Evolutionary conservation across 1,140 invertebrate genomes (phyloP).

Genomic region (Hycleus phaleratus): DNA sequence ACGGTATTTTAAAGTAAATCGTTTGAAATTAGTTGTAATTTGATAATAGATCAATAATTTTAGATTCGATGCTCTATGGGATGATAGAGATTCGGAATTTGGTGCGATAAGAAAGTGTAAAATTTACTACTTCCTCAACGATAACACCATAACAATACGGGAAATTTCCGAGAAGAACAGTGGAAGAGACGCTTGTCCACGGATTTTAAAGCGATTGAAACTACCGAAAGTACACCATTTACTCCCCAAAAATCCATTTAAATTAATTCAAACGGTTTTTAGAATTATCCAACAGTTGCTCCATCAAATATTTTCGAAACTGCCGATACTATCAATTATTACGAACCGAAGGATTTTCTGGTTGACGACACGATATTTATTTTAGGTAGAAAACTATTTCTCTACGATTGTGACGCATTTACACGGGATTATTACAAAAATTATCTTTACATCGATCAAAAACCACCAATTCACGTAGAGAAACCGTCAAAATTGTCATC

Average conservation of each 20-base stretch:
- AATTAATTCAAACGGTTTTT: constrained; percentile 27
- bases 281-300: constrained; percentile 19
- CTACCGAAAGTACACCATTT: constrained; percentile 46
- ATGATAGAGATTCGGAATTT: constrained; percentile 57
- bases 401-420: constrained; percentile 73
- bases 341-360: constrained; percentile 64
- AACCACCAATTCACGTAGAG: constrained; percentile 29
- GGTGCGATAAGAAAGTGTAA: constrained; percentile 55
- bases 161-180: constrained; percentile 61
- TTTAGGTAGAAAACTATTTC: constrained; percentile 59
- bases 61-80: constrained; percentile 72
- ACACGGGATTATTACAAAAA: constrained; percentile 60
- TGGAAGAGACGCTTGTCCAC: constrained; percentile 64
- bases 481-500: constrained; percentile 3
- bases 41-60: constrained; percentile 12
- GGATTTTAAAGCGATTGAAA: constrained; percentile 66
- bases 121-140: constrained; percentile 67
- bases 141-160: constrained; percentile 70
- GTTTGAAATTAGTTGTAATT: background rate
- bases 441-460: constrained; percentile 35
- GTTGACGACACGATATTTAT: constrained; percentile 63
- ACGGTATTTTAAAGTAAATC: constrained; percentile 55
- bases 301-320: constrained; percentile 53
- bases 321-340: constrained; percentile 62
- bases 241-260: too few relatives aligned